These are phyloP conservation scores for Acromyrmex charruanus DNA, from an alignment of 1,140 invertebrate species.

Conservation along the genomic window DNA sequence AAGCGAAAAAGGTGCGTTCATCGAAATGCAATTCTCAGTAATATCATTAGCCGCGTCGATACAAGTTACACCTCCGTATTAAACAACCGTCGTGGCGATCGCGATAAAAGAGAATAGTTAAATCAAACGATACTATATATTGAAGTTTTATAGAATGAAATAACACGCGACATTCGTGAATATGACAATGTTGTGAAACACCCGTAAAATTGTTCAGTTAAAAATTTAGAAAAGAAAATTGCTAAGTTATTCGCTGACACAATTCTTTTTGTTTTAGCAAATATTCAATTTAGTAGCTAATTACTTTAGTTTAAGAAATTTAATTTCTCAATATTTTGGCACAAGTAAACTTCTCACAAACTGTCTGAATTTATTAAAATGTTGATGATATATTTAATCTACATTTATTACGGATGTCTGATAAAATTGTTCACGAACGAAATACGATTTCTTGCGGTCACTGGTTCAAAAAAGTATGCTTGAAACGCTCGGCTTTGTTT, in stretches of 20 bases:
- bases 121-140: constrained; percentile 31
- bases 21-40: constrained; percentile 54
- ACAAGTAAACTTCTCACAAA: not conserved
- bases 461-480: not conserved
- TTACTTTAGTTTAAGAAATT: not conserved
- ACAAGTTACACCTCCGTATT: constrained; percentile 16
- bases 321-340: not conserved
- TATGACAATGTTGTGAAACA: not conserved
- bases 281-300: not conserved
- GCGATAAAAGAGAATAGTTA: constrained; percentile 26
- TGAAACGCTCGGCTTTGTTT: not conserved
- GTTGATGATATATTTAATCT: not conserved
- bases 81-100: constrained; percentile 12
- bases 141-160: constrained; percentile 9
- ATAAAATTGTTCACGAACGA: constrained; percentile 17
- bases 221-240: not conserved
- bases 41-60: constrained; percentile 43
- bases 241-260: not conserved
- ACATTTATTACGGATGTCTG: constrained; percentile 24
- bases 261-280: not conserved
- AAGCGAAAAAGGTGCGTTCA: constrained; percentile 34
- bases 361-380: not conserved
- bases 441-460: not conserved
- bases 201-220: not conserved
- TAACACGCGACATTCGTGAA: not conserved